phyloP scores from a whole-genome alignment of 2,888 invertebrate genomes.

The Acanthosepion lycidas region DNA sequence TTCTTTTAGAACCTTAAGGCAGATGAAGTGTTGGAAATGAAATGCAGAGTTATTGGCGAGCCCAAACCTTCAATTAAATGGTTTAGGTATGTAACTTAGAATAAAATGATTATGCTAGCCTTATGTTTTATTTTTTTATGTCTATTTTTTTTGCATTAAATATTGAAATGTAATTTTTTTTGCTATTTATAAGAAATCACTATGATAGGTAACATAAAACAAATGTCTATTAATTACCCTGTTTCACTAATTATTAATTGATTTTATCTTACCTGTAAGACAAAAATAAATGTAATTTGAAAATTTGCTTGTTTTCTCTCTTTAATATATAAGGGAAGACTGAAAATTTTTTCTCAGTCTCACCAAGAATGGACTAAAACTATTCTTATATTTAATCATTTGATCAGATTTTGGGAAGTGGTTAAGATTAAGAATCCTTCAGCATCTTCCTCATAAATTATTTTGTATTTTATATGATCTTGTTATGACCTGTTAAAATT shows the following conservation, averaged over 20 bases:
- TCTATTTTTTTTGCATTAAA: neutral
- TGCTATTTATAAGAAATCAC: no score
- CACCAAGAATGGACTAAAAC: no score
- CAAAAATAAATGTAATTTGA: neutral
- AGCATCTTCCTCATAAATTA: neutral
- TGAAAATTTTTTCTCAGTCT: no score
- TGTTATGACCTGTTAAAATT: neutral
- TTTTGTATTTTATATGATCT: neutral
- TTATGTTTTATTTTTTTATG: neutral
- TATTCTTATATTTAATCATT: no score
- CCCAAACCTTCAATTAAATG: constrained; percentile 92
- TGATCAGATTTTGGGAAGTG: no score
- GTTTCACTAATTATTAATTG: neutral
- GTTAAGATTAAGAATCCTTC: no score
- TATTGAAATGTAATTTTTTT: neutral
- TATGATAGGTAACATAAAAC: neutral
- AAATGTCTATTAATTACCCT: neutral
- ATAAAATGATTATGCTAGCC: neutral
- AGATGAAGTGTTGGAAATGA: constrained; percentile 76
- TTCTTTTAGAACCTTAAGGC: constrained; percentile 70
- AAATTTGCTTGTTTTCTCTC: neutral
- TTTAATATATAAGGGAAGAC: neutral
- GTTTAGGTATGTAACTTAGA: constrained; percentile 83
- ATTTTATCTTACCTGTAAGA: neutral
- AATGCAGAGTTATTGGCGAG: constrained; percentile 89